Evolutionary conservation across 2,797 vertebrate genomes (phyloP).

Genomic region (Leptodactylus fallax): DNA sequence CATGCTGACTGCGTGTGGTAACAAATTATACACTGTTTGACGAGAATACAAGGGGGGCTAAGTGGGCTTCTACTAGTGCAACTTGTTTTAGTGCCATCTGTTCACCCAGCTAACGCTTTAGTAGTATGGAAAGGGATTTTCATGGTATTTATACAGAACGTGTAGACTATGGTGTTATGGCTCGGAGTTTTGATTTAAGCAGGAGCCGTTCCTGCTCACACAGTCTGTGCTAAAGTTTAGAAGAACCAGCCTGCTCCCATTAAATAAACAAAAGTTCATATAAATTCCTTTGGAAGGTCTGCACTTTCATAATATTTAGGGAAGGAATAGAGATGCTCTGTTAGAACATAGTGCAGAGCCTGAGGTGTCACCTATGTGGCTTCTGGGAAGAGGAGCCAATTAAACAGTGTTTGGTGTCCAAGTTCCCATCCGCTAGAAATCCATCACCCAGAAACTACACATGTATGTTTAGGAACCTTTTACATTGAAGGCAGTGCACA

Average conservation of each 20-base stretch:
- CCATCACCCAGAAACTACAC: slow-evolving; percentile 39
- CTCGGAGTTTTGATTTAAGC: slow-evolving; percentile 59
- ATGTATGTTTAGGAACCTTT: slow-evolving; percentile 24
- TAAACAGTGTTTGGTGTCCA: slow-evolving; percentile 69
- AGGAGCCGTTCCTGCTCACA: slow-evolving; percentile 57
- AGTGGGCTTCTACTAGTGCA: slow-evolving; percentile 23
- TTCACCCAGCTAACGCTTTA: slow-evolving; percentile 25
- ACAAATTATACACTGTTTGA: slow-evolving; percentile 49
- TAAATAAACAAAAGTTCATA: slow-evolving; percentile 75
- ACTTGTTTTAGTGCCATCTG: slow-evolving; percentile 54
- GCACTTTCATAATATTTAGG: slow-evolving; percentile 74
- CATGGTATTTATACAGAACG: slow-evolving; percentile 54
- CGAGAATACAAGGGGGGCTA: slow-evolving; percentile 13
- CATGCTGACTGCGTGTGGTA: slow-evolving; percentile 41
- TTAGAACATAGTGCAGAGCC: slow-evolving; percentile 71
- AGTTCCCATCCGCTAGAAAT: slow-evolving; percentile 56
- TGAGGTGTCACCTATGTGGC: slow-evolving; percentile 67
- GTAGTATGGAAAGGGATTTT: slow-evolving; percentile 50
- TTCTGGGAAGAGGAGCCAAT: slow-evolving; percentile 65
- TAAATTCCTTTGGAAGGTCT: slow-evolving; percentile 71
- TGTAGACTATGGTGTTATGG: slow-evolving; percentile 59
- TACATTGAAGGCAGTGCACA: slow-evolving; percentile 20
- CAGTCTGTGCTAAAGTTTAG: slow-evolving; percentile 57
- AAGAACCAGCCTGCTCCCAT: slow-evolving; percentile 70
- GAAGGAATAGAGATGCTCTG: slow-evolving; percentile 69